Conservation (phyloP, 2,888 invertebrate species). For the Osedax frankpressi region DNA sequence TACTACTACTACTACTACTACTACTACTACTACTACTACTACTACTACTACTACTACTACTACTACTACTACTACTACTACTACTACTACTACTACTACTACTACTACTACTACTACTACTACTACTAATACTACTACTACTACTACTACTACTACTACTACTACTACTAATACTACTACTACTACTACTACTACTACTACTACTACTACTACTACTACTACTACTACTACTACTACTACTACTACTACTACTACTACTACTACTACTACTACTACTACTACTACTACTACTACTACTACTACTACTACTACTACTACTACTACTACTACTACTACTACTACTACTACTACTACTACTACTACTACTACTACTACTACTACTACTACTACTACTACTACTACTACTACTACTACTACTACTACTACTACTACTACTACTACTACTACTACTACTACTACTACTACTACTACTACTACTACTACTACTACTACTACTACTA, state of each 20-base stretch:
- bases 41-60: slow-evolving; percentile 18
- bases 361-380: slow-evolving; percentile 14
- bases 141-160: background rate
- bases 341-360: slow-evolving; percentile 15
- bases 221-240: slow-evolving; percentile 14
- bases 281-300: slow-evolving; percentile 9
- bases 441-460: background rate
- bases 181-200: slow-evolving; percentile 9
- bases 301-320: slow-evolving; percentile 14
- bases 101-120: slow-evolving; percentile 16
- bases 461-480: background rate
- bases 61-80: slow-evolving; percentile 18
- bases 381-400: slow-evolving; percentile 15
- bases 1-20: slow-evolving; percentile 17
- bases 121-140: slow-evolving; percentile 12
- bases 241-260: slow-evolving; percentile 15
- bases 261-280: slow-evolving; percentile 7
- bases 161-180: slow-evolving; percentile 3
- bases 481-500: slow-evolving; percentile 12
- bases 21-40: slow-evolving; percentile 18
- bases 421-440: slow-evolving; percentile 17
- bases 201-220: slow-evolving; percentile 16
- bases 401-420: slow-evolving; percentile 15
- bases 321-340: background rate
- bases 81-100: slow-evolving; percentile 19